These are phyloP conservation scores for Gephyroberyx darwinii DNA, from an alignment of 2,797 vertebrate genomes.

Conservation along the genomic window DNA sequence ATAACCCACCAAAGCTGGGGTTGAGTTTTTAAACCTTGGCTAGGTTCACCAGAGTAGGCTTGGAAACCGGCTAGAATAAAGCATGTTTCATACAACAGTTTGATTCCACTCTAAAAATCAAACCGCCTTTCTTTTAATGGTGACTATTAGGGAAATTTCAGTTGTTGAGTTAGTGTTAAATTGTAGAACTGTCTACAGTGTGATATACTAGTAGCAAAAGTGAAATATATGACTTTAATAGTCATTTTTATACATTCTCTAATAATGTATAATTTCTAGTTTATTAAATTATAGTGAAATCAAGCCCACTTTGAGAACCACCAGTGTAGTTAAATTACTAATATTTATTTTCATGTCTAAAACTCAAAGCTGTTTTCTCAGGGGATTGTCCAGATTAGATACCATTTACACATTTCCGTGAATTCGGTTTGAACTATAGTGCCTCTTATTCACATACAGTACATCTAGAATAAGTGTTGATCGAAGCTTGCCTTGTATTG, in stretches of 20 bases:
- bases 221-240: background rate
- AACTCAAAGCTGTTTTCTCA: too few relatives aligned
- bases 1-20: too few relatives aligned
- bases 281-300: conserved; percentile 4
- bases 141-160: background rate
- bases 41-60: background rate
- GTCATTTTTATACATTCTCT: background rate
- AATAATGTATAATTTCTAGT: conserved; percentile 1
- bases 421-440: too few relatives aligned
- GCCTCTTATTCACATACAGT: too few relatives aligned
- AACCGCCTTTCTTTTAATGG: too few relatives aligned
- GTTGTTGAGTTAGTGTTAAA: background rate
- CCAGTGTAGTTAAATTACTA: too few relatives aligned
- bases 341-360: too few relatives aligned
- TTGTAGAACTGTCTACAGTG: background rate
- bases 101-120: too few relatives aligned
- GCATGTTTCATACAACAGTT: too few relatives aligned
- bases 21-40: background rate
- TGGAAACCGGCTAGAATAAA: too few relatives aligned
- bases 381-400: too few relatives aligned
- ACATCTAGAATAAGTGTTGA: background rate
- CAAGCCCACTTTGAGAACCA: background rate
- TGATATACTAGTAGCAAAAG: background rate
- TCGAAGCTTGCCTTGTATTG: background rate
- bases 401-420: too few relatives aligned